phyloP scores from a whole-genome alignment of 2,888 invertebrate genomes.

The Melanostoma mellinum region DNA sequence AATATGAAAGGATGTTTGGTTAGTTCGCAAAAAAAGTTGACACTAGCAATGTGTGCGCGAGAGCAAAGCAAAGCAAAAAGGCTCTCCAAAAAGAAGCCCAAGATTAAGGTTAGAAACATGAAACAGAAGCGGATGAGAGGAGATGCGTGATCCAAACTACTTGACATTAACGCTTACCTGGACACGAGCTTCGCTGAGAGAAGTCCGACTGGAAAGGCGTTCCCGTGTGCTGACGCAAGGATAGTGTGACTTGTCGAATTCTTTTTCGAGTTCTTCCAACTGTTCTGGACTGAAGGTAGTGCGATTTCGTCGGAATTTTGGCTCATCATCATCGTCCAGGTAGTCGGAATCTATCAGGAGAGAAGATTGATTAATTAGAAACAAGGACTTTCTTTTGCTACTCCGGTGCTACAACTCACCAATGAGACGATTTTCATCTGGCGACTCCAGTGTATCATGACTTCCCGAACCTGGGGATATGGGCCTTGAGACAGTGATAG shows the following conservation, averaged over 20 bases:
- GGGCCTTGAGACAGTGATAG: constrained; percentile 77
- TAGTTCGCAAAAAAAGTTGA: constrained; percentile 77
- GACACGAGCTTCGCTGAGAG: constrained; percentile 95
- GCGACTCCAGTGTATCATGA: constrained; percentile 81
- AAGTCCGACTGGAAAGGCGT: constrained; percentile 94
- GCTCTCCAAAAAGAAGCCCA: constrained; percentile 5
- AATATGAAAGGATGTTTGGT: constrained; percentile 82
- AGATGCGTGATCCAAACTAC: constrained; percentile 54
- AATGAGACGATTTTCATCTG: constrained; percentile 81
- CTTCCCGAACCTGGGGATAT: constrained; percentile 83
- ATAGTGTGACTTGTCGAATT: constrained; percentile 97
- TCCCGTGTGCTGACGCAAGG: constrained; percentile 97
- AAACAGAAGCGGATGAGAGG: constrained; percentile 46
- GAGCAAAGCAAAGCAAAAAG: constrained; percentile 46
- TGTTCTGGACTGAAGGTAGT: constrained; percentile 98
- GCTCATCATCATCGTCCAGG: constrained; percentile 90
- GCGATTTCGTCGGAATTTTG: constrained; percentile 95
- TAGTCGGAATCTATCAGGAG: constrained; percentile 90
- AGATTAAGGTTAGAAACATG: constrained; percentile 58
- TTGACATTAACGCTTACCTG: constrained; percentile 87
- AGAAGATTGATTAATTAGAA: constrained; percentile 78
- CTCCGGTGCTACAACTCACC: constrained; percentile 50
- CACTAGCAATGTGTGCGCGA: constrained; percentile 65
- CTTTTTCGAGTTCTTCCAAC: constrained; percentile 95
- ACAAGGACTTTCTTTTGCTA: too few species aligned